Percentiles rank a stretch among this genome's conserved stretches.
These are phyloP conservation scores for Stramonita haemastoma DNA, from an alignment of 2,888 invertebrate genomes.

Conservation along the genomic window DNA sequence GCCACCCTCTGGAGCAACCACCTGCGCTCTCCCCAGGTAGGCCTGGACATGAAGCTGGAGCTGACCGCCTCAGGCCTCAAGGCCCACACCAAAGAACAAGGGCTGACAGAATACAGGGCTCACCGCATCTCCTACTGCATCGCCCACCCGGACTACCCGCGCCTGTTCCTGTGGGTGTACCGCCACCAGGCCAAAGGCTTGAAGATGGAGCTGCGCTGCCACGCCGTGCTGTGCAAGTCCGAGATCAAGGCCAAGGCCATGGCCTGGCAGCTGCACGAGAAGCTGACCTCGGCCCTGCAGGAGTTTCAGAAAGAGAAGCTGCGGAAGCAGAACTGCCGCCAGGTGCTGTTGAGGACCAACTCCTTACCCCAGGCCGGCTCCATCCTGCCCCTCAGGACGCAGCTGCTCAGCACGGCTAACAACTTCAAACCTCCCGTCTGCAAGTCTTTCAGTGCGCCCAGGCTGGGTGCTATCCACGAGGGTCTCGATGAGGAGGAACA, in stretches of 20 bases:
- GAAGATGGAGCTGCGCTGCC: constrained; percentile 97
- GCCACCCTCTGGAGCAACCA: constrained; percentile 91
- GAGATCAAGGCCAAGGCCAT: constrained; percentile 85
- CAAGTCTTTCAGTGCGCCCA: constrained; percentile 97
- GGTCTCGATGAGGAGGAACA: constrained; percentile 59
- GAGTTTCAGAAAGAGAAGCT: constrained; percentile 98
- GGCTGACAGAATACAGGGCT: constrained; percentile 98
- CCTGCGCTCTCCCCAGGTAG: constrained; percentile 84
- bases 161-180: constrained; percentile 84
- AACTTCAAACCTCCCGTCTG: constrained; percentile 94
- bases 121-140: constrained; percentile 97
- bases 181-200: constrained; percentile 95
- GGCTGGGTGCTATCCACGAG: constrained; percentile 88
- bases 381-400: constrained; percentile 74
- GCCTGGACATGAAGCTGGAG: constrained; percentile 96
- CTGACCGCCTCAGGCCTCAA: constrained; percentile 95
- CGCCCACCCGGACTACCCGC: constrained; percentile 92
- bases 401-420: constrained; percentile 90
- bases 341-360: constrained; percentile 82
- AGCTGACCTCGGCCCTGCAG: constrained; percentile 84
- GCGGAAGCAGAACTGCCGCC: constrained; percentile 93
- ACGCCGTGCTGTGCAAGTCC: constrained; percentile 96
- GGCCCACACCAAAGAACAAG: constrained; percentile 98
- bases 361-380: constrained; percentile 62
- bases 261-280: constrained; percentile 84